Conservation (phyloP, 2,797 vertebrate species). For the Monodelphis domestica region DNA sequence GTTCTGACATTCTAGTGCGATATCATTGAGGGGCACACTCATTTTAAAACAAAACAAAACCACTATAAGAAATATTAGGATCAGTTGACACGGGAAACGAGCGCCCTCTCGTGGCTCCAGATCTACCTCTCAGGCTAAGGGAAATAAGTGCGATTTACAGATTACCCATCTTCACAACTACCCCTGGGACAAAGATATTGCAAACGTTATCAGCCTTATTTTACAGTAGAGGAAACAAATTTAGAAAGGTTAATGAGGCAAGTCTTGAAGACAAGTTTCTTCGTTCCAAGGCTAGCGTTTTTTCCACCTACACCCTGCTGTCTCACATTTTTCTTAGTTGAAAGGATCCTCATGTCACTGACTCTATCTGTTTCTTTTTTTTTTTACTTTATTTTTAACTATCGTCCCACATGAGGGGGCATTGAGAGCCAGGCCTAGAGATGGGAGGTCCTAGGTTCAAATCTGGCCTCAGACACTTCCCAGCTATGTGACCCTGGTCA, state of each 20-base stretch:
- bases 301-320: neutral
- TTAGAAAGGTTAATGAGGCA: neutral
- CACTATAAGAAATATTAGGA: neutral
- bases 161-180: neutral
- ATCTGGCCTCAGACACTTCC: no score
- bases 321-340: neutral
- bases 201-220: neutral
- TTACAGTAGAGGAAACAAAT: neutral
- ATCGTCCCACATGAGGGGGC: no score
- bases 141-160: neutral
- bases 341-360: neutral
- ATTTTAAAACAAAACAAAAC: neutral
- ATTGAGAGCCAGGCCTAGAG: no score
- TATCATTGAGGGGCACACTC: neutral
- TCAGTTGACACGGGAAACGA: neutral
- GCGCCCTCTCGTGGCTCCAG: neutral
- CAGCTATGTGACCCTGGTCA: no score
- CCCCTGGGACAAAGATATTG: neutral
- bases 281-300: neutral
- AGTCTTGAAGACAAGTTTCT: neutral
- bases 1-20: neutral
- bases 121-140: neutral
- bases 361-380: neutral
- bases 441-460: no score
- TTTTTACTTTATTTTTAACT: no score